Evolutionary conservation across 1,140 invertebrate species (phyloP), one percentile per base, ranked within the genome.

Genomic region (Dendrolimus kikuchii): DNA sequence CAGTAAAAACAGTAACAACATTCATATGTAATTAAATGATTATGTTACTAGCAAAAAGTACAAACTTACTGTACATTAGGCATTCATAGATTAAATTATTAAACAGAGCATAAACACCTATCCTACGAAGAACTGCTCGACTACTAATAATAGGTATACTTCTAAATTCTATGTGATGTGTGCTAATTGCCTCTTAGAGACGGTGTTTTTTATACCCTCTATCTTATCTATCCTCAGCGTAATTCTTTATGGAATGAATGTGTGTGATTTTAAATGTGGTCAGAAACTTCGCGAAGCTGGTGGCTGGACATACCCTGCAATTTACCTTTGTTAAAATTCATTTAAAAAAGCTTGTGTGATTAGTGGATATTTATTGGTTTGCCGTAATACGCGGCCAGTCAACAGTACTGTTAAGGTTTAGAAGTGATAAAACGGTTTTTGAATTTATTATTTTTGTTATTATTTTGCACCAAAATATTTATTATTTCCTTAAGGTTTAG

Each of bases 381-480:
- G 77, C 74, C 67, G 66, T 62, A 64, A 70, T 51, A 69, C 81
- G 80, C 79, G 70, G 53, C 63, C 77, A 78, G 76, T 81, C 74
- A 76, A 68, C 68, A 23, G 23, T 55, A 65, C 66, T 66, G 60
- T 68, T 72, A 70, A 73, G 63, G 54, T 58, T 70, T 74, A 75
- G 57, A 74, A 68, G 66, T 75, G 64, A 73, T 74, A 73, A 69
- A 60, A 66, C 67, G 72, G 68, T 77, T 71, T 50, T 76, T 62
- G 68, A 64, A 64, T 64, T 42, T 58, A 60, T 68, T 71, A 65
- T 61, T 73, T 74, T 69, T 70, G 69, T 69, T 71, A 72, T 80
- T 76, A 65, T 71, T 84, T 83, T 72, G 81, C 81, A 86, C 80
- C 78, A 76, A 82, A 81, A 77, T 81, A 73, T 83, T 86, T 80